Conservation (phyloP, 2,113 vertebrate species). For the Sylvia atricapilla region DNA sequence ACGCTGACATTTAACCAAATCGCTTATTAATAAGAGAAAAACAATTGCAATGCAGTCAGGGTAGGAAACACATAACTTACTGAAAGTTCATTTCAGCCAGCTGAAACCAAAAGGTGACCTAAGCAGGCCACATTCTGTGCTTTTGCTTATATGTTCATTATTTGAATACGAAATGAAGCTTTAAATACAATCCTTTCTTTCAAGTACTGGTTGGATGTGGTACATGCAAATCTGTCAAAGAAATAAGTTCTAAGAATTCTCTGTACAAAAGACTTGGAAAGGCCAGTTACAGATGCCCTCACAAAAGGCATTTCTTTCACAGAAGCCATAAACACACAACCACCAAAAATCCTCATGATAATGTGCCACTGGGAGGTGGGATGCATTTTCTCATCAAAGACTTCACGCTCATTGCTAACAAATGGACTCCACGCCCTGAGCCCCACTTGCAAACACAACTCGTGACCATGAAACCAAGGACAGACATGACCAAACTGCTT, state of each 20-base stretch:
- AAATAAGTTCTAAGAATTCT: background rate
- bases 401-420: accelerated
- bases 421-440: accelerated
- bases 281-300: background rate
- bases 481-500: background rate
- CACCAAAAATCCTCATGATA: background rate
- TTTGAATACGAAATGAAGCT: background rate
- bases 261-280: background rate
- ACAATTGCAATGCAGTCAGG: background rate
- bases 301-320: background rate
- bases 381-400: background rate
- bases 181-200: background rate
- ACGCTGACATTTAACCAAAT: background rate
- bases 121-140: background rate
- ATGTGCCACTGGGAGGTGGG: accelerated
- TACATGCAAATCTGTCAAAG: background rate
- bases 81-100: background rate
- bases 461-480: background rate
- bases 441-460: background rate
- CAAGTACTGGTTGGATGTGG: accelerated
- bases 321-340: background rate
- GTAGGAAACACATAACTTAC: background rate
- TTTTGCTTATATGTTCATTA: background rate
- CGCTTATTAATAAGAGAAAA: accelerated
- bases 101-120: background rate